These are phyloP conservation scores for Adelosebastes latens DNA, from an alignment of 2,797 vertebrate genomes.

Conservation along the genomic window DNA sequence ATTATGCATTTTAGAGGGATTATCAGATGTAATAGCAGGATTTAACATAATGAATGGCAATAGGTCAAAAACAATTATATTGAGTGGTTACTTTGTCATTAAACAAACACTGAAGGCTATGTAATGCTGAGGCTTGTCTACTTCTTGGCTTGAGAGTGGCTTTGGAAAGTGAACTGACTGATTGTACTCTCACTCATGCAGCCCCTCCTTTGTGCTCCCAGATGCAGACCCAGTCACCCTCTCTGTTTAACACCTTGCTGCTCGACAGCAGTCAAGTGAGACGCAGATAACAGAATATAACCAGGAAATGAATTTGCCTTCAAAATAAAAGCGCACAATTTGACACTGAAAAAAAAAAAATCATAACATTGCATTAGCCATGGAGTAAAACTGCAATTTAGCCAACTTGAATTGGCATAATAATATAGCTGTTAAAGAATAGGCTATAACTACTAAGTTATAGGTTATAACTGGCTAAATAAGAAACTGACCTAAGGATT, in stretches of 20 bases:
- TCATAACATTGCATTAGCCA: background rate
- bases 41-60: background rate
- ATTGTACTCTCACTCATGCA: background rate
- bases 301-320: background rate
- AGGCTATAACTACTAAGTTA: background rate
- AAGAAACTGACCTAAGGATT: background rate
- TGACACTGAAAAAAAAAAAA: no score
- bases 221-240: background rate
- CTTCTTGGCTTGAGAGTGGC: background rate
- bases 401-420: background rate
- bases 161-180: conserved; percentile 1
- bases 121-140: background rate
- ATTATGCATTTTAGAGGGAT: background rate
- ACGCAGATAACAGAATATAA: background rate
- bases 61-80: background rate
- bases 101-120: background rate
- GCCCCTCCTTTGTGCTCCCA: background rate
- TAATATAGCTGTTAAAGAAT: background rate
- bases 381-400: background rate
- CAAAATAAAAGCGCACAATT: conserved; percentile 30
- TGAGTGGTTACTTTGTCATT: background rate
- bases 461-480: background rate
- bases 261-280: background rate
- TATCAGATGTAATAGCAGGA: background rate
- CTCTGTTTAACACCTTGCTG: conserved; percentile 11